A percentile compares a stretch with the other conserved stretches of the same genome.
These are phyloP conservation scores for Heterochromis multidens DNA, from an alignment of 2,113 vertebrate genomes.

Conservation along the genomic window DNA sequence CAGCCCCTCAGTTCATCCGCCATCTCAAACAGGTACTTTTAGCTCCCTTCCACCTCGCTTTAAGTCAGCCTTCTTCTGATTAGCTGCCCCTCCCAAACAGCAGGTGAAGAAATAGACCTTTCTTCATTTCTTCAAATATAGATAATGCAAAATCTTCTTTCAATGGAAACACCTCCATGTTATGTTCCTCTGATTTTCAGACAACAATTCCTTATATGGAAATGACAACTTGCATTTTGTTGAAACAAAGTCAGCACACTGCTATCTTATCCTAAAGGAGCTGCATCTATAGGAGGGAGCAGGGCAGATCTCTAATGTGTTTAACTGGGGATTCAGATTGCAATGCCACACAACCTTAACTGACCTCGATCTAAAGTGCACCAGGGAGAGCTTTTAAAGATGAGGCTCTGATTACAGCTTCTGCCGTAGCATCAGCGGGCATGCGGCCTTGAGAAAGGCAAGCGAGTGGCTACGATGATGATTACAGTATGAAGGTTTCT, in stretches of 20 bases:
- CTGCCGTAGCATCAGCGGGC: conserved; percentile 1
- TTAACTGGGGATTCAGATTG: conserved; percentile 41
- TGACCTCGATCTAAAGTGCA: conserved; percentile 61
- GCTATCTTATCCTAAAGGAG: conserved; percentile 36
- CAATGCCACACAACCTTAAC: conserved; percentile 39
- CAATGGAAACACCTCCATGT: not conserved
- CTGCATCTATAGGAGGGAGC: conserved; percentile 15
- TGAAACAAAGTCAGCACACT: conserved; percentile 17
- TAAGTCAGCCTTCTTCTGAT: not conserved
- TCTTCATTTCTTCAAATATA: not conserved
- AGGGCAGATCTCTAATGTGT: conserved; percentile 25
- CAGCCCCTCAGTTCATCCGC: not conserved
- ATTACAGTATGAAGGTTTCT: not conserved
- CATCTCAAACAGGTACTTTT: not conserved
- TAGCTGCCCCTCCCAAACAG: not conserved
- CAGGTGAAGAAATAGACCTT: not conserved
- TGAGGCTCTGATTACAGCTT: conserved; percentile 34
- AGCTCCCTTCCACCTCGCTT: not conserved
- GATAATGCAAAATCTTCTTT: not conserved
- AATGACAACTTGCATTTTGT: not conserved
- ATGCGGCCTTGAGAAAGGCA: conserved; percentile 3
- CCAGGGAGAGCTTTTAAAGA: conserved; percentile 52
- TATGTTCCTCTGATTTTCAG: not conserved
- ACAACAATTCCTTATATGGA: too few species aligned
- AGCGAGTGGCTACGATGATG: not conserved